These are phyloP conservation scores for Chrysolina haemoptera DNA, from an alignment of 2,888 invertebrate genomes.

Conservation along the genomic window DNA sequence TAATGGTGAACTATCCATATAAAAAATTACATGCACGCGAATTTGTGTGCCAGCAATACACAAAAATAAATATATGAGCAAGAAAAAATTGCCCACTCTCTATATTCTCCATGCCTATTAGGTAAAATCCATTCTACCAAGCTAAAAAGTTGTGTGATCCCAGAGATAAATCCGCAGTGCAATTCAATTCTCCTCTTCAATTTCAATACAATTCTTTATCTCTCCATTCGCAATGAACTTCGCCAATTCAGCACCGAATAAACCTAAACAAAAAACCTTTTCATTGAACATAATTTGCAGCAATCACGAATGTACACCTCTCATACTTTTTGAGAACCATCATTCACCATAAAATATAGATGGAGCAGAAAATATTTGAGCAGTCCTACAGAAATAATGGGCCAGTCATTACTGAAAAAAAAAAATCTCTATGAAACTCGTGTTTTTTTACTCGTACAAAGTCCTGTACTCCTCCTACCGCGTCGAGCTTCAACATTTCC, in stretches of 20 bases:
- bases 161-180: not conserved
- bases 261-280: conserved; percentile 16
- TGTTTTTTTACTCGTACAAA: too few species aligned
- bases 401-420: not conserved
- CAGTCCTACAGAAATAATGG: not conserved
- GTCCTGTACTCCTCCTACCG: too few species aligned
- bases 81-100: too few species aligned
- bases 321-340: conserved; percentile 19
- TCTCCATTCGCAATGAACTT: not conserved
- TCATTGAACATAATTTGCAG: conserved; percentile 21
- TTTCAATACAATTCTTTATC: conserved; percentile 2
- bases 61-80: too few species aligned
- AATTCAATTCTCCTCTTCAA: not conserved
- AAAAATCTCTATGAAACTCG: too few species aligned
- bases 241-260: not conserved
- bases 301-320: conserved; percentile 27
- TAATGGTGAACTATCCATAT: too few species aligned
- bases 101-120: too few species aligned
- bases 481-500: too few species aligned
- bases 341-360: conserved; percentile 3
- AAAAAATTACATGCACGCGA: too few species aligned
- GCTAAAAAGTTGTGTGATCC: not conserved
- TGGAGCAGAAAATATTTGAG: conserved; percentile 16
- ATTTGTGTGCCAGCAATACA: too few species aligned
- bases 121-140: too few species aligned